Evolutionary conservation across 1,140 invertebrate genomes (phyloP).

Genomic region (Pseudomyrmex concolor): DNA sequence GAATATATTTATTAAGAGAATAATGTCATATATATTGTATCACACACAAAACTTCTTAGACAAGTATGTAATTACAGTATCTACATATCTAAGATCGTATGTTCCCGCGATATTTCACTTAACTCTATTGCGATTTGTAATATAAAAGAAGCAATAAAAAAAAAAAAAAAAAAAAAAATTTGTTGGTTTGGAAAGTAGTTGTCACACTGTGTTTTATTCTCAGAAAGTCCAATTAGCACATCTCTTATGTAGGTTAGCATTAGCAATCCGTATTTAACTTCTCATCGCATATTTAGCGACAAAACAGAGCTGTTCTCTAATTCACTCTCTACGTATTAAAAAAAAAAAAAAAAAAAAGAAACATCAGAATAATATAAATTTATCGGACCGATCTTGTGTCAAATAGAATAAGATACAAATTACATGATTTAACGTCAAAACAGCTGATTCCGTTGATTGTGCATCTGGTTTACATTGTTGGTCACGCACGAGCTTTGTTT

Average conservation of each 20-base stretch:
- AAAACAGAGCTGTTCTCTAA: background rate
- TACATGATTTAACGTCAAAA: background rate
- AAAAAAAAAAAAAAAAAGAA: no score
- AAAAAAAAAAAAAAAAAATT: background rate
- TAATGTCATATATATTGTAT: background rate
- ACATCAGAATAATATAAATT: no score
- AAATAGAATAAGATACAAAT: background rate
- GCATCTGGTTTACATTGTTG: slow-evolving; percentile 1
- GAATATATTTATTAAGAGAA: slow-evolving; percentile 2
- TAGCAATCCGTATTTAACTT: background rate
- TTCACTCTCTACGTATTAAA: background rate
- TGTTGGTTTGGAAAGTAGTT: slow-evolving; percentile 4
- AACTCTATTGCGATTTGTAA: background rate
- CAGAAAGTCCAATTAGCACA: background rate
- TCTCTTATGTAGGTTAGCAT: background rate
- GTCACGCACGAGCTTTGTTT: slow-evolving; percentile 6
- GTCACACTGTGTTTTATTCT: background rate
- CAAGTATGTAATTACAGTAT: background rate
- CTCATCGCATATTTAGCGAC: background rate
- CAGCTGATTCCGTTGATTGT: background rate
- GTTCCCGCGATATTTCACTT: slow-evolving; percentile 20
- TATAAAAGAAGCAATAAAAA: no score
- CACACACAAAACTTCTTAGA: background rate
- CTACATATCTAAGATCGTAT: slow-evolving; percentile 16
- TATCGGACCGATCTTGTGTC: background rate